Evolutionary conservation across 2,888 invertebrate genomes (phyloP), one percentile per base, ranked within the genome.

Genomic region (Caradrina kadenii): DNA sequence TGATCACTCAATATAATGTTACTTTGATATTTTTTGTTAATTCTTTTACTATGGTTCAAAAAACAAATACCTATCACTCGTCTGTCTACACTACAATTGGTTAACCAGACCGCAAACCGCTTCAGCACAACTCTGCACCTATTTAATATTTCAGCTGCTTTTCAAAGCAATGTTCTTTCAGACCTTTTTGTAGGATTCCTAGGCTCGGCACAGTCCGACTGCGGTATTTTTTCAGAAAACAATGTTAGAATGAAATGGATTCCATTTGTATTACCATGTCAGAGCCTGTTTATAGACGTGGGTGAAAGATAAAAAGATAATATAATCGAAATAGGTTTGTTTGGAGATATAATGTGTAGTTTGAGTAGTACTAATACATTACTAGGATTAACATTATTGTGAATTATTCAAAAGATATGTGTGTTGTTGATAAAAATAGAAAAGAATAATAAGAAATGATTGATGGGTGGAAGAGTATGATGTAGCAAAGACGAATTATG

Each of bases 111-210:
- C 65, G 13, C 58, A 66, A 53, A 62, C 50, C 62, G 10, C 21
- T 31, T 26, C 39, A 17, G 42, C 50, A 49, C 17, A 35, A 63
- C 22, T 60, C 53, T n/a, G 54, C 8, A 61, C 54, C 56, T 63
- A 35, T 66, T 80, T 79, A 81, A 79, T 75, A 72, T 75, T 80
- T 79, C 62, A 80, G 42, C 53, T 54, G 64, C 62, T 75, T 81
- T 78, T 75, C 79, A 79, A 75, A 68, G 58, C 53, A 59, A 71
- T 80, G 54, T 52, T 65, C 55, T 70, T 59, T 69, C 26, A 61
- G 49, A 35, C 21, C 42, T 74, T 79, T 77, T 67, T 68, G 63
- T 64, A 55, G 55, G 21, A 26, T 58, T 60, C 17, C 39, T 70
- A 62, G 48, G 55, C 54, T 66, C 19, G 42, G 53, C 11, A 54